A percentile compares a stretch with the other conserved stretches of the same genome.
phyloP scores from a whole-genome alignment of 2,113 vertebrate genomes.

The Catharus minimus region DNA sequence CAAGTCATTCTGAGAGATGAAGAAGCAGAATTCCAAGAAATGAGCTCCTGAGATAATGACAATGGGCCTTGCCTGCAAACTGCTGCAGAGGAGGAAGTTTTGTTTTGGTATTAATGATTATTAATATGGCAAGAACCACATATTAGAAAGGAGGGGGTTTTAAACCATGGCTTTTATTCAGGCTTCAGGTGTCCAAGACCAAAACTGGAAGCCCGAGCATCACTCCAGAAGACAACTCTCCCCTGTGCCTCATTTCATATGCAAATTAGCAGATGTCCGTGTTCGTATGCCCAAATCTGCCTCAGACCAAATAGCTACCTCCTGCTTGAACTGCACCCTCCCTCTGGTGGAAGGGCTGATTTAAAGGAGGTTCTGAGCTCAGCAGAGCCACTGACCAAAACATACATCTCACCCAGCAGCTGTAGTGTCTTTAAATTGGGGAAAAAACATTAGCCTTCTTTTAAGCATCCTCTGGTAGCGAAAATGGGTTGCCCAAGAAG shows the following conservation, averaged over 20 bases:
- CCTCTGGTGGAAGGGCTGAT: neutral
- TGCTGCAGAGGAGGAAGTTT: neutral
- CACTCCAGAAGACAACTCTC: neutral
- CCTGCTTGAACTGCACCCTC: neutral
- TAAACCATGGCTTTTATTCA: neutral
- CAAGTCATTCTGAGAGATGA: neutral
- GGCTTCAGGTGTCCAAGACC: neutral
- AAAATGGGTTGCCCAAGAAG: neutral
- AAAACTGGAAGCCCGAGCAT: neutral
- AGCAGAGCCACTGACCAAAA: neutral
- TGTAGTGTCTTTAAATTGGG: neutral
- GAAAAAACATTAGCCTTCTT: neutral
- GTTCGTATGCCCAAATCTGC: neutral
- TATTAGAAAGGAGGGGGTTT: rapidly evolving
- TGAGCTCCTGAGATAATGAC: neutral
- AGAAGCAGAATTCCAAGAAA: neutral
- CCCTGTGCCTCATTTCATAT: neutral
- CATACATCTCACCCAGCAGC: neutral
- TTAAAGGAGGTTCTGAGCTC: neutral
- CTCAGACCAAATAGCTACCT: neutral
- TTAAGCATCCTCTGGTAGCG: neutral
- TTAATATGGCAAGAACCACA: neutral
- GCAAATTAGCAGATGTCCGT: neutral
- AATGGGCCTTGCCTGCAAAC: neutral
- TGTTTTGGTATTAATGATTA: neutral